A percentile compares a stretch with the other conserved stretches of the same genome.
These are phyloP conservation scores for Stenurella melanura DNA, from an alignment of 2,888 invertebrate genomes.

Conservation along the genomic window DNA sequence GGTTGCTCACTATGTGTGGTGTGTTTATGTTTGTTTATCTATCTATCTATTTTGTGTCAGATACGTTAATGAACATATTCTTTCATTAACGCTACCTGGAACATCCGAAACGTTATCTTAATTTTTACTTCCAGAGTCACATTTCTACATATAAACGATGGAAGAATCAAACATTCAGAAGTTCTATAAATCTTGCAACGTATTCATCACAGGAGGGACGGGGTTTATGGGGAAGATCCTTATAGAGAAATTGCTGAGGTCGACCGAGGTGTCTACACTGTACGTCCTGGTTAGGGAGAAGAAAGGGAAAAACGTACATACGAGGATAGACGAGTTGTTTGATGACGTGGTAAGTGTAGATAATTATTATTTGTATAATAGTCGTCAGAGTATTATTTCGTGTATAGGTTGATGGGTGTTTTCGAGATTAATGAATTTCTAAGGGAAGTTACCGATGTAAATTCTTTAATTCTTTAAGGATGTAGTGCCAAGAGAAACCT, in stretches of 20 bases:
- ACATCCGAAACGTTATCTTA: too few species aligned
- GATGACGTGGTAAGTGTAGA: conserved; percentile 76
- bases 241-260: conserved; percentile 78
- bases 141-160: conserved; percentile 42
- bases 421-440: too few species aligned
- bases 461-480: too few species aligned
- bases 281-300: conserved; percentile 77
- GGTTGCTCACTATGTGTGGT: too few species aligned
- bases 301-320: conserved; percentile 79
- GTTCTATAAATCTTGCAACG: conserved; percentile 70
- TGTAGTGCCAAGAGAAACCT: too few species aligned
- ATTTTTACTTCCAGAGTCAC: background rate
- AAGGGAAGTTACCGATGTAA: too few species aligned
- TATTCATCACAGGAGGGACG: conserved; percentile 75
- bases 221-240: conserved; percentile 77
- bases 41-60: too few species aligned
- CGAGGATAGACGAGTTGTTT: conserved; percentile 81
- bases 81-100: too few species aligned
- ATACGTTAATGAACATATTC: too few species aligned
- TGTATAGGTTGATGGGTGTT: too few species aligned
- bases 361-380: background rate
- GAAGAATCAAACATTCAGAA: conserved; percentile 65
- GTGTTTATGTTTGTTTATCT: too few species aligned
- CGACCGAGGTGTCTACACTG: conserved; percentile 71
- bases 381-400: too few species aligned